Evolutionary conservation across 2,888 invertebrate species (phyloP), one percentile per base, ranked within the genome.

Genomic region (Ichneumon xanthorius): DNA sequence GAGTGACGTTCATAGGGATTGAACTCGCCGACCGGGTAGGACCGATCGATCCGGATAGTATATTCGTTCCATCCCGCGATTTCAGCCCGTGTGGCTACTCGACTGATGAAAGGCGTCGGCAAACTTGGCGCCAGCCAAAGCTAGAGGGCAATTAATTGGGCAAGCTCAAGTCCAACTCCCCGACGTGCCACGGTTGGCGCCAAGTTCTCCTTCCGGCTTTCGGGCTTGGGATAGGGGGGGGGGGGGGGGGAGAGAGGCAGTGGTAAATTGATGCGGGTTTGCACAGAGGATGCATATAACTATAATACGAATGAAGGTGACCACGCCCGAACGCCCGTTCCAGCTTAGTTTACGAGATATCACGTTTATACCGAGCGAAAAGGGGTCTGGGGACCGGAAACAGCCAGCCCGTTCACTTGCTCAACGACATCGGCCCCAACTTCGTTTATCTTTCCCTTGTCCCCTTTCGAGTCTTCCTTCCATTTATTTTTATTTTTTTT

Each of bases 71-170:
- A 67, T 19, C 72, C 67, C 26, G 61, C 63, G 67, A 45, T 71
- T 50, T 77, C 68, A 37, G 67, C 70, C 53, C 71, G 75, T 70
- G 50, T 73, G 71, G 73, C 72, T 58, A 45, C 55, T 65, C 75
- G 58, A 48, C 37, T 48, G 82, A 72, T 77, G 82, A 85, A 80
- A 82, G 72, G 76, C 82, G 67, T 72, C 61, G 72, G 58, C 75
- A 80, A 85, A 85, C 82, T 80, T 85, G 85, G 80, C 82, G 67
- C 76, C 67, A 45, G 22, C 79, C 58, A 50, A 68, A 16, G 65
- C 53, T 30, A 55, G 73, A 68, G 71, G 68, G 76, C 76, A 80
- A 85, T 82, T 82, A 82, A 85, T 67, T 67, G 82, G 80, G 58
- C 67, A 80, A 73, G 63, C 76, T 76, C 80, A 73, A 72, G 72